These are phyloP conservation scores for Laspeyria flexula DNA, from an alignment of 2,888 invertebrate genomes.

Conservation along the genomic window DNA sequence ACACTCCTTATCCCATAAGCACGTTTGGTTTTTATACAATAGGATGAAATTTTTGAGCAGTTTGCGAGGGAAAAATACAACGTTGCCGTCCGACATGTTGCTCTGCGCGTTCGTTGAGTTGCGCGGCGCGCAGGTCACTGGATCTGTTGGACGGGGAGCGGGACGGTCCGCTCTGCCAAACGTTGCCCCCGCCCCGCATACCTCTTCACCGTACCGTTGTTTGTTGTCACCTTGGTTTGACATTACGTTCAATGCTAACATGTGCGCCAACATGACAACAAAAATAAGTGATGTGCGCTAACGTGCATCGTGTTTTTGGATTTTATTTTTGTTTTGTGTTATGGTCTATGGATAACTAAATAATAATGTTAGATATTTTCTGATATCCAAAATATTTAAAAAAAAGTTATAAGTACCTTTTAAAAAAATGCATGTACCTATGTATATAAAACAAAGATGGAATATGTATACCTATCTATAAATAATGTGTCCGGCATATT, in stretches of 20 bases:
- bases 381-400: too few relatives aligned
- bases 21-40: constrained; percentile 64
- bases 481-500: too few relatives aligned
- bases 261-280: neutral
- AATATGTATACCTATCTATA: too few relatives aligned
- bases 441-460: too few relatives aligned
- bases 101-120: constrained; percentile 57
- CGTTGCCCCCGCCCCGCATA: neutral
- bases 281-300: neutral
- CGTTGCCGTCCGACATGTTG: constrained; percentile 56
- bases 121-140: constrained; percentile 74
- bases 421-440: too few relatives aligned
- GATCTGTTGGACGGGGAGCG: constrained; percentile 35
- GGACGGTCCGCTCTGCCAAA: neutral
- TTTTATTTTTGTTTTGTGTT: too few relatives aligned
- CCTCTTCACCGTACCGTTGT: neutral
- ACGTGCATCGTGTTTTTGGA: too few relatives aligned
- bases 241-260: neutral
- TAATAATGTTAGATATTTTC: too few relatives aligned
- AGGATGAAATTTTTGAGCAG: constrained; percentile 66
- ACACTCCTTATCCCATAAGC: constrained; percentile 68
- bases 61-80: constrained; percentile 69
- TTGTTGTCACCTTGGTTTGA: neutral
- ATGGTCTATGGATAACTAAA: too few relatives aligned
- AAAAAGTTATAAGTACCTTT: too few relatives aligned